Conservation (phyloP, 1,140 invertebrate genomes). For the Cyclargus thomasi region DNA sequence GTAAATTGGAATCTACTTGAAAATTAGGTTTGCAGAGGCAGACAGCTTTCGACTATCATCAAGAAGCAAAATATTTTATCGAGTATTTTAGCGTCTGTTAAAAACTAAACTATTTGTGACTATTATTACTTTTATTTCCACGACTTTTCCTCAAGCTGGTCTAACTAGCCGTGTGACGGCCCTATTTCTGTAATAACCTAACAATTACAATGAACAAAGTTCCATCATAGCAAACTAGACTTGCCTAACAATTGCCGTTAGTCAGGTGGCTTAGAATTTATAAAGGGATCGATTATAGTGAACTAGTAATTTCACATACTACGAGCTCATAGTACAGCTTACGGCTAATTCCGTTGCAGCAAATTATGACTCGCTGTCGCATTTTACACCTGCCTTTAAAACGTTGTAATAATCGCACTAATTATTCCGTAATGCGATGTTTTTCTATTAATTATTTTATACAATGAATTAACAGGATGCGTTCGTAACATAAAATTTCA, state of each 20-base stretch:
- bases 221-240: constrained; percentile 32
- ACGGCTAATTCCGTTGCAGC: constrained; percentile 65
- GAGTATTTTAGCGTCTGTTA: background rate
- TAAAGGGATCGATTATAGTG: constrained; percentile 61
- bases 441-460: constrained; percentile 17
- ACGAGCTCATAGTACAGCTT: constrained; percentile 61
- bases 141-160: background rate
- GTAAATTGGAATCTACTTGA: background rate
- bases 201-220: constrained; percentile 6
- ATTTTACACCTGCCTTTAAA: constrained; percentile 67
- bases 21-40: background rate
- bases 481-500: background rate
- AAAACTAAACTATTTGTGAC: background rate
- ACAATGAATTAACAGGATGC: constrained; percentile 14
- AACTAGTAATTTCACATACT: constrained; percentile 62
- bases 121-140: background rate
- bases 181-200: constrained; percentile 11
- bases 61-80: background rate
- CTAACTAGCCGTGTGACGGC: background rate
- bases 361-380: constrained; percentile 63
- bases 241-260: constrained; percentile 53
- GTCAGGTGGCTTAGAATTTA: constrained; percentile 57
- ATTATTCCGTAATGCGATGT: constrained; percentile 45
- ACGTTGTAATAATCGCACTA: constrained; percentile 64
- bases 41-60: background rate